Evolutionary conservation across 2,113 vertebrate species (phyloP).

Genomic region (Dasyurus viverrinus): DNA sequence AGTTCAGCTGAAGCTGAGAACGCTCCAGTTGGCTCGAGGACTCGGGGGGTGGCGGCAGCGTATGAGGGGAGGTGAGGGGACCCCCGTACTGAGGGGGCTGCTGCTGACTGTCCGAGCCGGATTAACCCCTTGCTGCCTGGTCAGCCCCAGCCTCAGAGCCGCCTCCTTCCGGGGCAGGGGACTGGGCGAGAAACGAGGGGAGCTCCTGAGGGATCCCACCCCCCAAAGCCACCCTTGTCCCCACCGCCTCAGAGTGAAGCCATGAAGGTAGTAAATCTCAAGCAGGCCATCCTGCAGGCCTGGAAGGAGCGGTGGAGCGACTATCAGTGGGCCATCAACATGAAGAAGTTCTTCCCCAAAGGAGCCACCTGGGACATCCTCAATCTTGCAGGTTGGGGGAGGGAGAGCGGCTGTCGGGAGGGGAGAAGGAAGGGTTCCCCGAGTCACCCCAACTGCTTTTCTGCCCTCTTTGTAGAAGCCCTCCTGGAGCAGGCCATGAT

Average conservation of each 20-base stretch:
- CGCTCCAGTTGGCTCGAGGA: neutral
- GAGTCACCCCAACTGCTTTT: neutral
- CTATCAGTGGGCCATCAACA: conserved; percentile 98
- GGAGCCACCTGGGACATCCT: conserved; percentile 97
- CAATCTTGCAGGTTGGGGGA: conserved; percentile 91
- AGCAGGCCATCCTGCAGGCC: conserved; percentile 97
- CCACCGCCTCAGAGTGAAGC: neutral
- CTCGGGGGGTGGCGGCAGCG: neutral
- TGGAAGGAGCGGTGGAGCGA: conserved; percentile 99
- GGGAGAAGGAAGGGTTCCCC: neutral
- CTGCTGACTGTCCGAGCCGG: neutral
- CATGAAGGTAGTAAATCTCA: conserved; percentile 98
- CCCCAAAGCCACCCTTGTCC: neutral
- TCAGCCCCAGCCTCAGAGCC: conserved; percentile 9
- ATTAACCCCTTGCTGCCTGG: conserved; percentile 48
- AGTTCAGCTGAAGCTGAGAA: neutral
- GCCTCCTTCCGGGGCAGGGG: neutral
- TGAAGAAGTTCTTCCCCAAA: conserved; percentile 97
- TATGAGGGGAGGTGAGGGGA: conserved; percentile 30
- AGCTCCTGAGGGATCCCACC: neutral
- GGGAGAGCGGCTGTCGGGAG: neutral
- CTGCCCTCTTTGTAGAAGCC: conserved; percentile 88
- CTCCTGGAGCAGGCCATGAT: conserved; percentile 98
- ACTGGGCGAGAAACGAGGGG: neutral
- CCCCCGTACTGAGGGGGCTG: neutral